These are phyloP conservation scores for Mimumesa dahlbomi DNA, from an alignment of 2,888 invertebrate species.

Conservation along the genomic window DNA sequence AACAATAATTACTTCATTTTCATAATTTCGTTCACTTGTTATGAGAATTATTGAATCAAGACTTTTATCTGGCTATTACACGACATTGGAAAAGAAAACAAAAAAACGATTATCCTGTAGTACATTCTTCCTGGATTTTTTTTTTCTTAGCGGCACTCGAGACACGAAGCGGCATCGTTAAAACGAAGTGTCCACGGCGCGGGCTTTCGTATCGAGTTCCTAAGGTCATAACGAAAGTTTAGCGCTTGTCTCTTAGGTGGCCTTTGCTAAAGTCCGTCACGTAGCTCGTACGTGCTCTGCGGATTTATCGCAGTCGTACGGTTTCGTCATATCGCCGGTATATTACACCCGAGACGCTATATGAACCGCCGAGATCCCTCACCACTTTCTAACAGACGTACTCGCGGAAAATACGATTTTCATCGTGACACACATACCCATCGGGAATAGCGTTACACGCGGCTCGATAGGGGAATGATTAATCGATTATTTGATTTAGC, in stretches of 20 bases:
- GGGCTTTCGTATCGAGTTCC: constrained; percentile 13
- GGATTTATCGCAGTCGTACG: constrained; percentile 41
- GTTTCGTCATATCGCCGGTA: constrained; percentile 29
- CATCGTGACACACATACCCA: no score
- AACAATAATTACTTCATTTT: no score
- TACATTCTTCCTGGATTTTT: no score
- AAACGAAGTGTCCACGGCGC: constrained; percentile 3
- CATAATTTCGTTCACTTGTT: no score
- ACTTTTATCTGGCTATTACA: no score
- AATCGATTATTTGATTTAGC: no score
- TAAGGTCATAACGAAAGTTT: constrained; percentile 43
- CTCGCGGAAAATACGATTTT: not conserved
- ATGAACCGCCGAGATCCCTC: not conserved
- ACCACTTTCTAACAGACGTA: not conserved
- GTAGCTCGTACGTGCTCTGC: constrained; percentile 52
- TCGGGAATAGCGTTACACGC: no score
- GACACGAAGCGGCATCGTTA: not conserved
- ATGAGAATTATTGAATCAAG: no score
- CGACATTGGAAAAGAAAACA: no score
- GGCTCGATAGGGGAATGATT: no score
- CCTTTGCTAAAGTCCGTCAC: constrained; percentile 45
- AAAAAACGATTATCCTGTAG: no score
- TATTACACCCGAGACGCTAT: constrained; percentile 3
- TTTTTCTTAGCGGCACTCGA: not conserved
- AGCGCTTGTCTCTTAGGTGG: constrained; percentile 24